Base-by-base conservation (phyloP, 2,888 invertebrate species). In the Agrochola lota region DNA sequence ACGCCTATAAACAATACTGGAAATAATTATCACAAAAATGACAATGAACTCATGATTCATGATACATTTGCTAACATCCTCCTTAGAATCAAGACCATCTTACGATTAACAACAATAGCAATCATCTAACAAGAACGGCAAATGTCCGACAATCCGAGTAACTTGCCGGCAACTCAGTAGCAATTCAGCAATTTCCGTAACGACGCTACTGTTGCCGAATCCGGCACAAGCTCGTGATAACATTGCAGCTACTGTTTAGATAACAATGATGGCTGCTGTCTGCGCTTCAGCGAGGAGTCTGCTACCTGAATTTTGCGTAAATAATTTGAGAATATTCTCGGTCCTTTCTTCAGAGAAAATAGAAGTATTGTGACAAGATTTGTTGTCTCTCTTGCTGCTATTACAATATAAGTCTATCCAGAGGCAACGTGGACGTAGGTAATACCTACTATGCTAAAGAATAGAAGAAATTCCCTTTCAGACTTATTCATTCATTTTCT, bases 191-290 rank as follows among this genome's bases (percentile, higher is more conserved):
- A 43, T 55, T 40, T 69, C 69, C 75, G 81, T 26, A 26, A 66
- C 57, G 49, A 35, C 23, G 11, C 60, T 15, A 46, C 26, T 4
- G 26, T 30, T 9, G 69, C 52, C 40, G 40, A n/a, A 30, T 2
- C 68, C 43, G 69, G 59, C 55, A 7, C 63, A 11, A 20, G 52
- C 63, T 46, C 55, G 69, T 55, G 73, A 70, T 67, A 71, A 66
- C 30, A 40, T 20, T 83, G 78, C 72, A 83, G 57, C 57, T 46
- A 23, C 60, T 63, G 62, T 59, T 62, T 30, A 74, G 83, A 83
- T 74, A 78, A 74, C 73, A 78, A 62, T 70, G 20, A 67, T 70
- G 15, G 17, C 69, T 55, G 52, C 15, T n/a, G 57, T 35, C 52
- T 49, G 26, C 26, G n/a, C 62, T 43, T 9, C 63, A 20, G 40